Percentiles rank a stretch among this genome's conserved stretches.
Evolutionary conservation across 2,113 vertebrate species (phyloP).

Genomic region (Pelecanus crispus): DNA sequence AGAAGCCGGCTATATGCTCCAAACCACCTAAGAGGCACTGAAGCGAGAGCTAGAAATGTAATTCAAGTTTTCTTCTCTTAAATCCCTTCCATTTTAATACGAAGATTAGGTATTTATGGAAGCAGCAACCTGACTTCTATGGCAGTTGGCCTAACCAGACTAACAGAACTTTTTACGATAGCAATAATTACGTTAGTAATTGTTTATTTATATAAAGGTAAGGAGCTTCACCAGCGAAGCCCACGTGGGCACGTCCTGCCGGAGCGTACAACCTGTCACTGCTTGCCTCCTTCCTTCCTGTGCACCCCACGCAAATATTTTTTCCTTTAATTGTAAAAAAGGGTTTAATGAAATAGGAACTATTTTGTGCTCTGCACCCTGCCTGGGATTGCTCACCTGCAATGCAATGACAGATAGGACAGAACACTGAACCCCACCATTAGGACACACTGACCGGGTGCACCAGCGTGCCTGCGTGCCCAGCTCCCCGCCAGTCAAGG

Average conservation of each 20-base stretch:
- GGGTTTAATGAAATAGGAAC: background rate
- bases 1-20: background rate
- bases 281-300: background rate
- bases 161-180: too few relatives aligned
- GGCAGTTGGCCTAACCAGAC: background rate
- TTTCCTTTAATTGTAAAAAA: background rate
- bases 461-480: rapidly evolving
- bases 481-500: rapidly evolving
- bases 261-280: rapidly evolving
- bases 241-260: rapidly evolving
- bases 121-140: background rate
- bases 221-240: rapidly evolving
- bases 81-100: background rate
- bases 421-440: too few relatives aligned
- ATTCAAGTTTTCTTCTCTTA: background rate
- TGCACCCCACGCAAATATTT: background rate
- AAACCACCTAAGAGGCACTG: background rate
- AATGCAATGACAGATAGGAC: rapidly evolving
- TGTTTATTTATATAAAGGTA: background rate
- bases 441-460: rapidly evolving
- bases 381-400: background rate
- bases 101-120: background rate
- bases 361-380: background rate
- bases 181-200: too few relatives aligned
- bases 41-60: background rate